Percentiles rank a stretch among this genome's conserved stretches.
phyloP scores from a whole-genome alignment of 2,797 vertebrate genomes.

The Sebastolobus altivelis region DNA sequence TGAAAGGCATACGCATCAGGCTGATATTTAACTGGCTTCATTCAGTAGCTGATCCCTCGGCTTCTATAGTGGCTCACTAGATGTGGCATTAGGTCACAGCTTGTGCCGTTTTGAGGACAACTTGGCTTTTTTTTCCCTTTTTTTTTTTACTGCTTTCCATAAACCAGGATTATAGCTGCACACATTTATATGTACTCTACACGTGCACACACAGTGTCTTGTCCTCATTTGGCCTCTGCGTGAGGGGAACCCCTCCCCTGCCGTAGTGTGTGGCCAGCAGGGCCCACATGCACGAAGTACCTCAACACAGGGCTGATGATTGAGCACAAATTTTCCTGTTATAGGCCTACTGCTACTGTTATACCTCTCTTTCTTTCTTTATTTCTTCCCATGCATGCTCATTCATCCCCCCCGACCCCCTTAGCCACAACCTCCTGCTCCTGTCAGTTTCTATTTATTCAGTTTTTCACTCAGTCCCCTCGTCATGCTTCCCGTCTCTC shows the following conservation, averaged over 20 bases:
- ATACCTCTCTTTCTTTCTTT: not conserved
- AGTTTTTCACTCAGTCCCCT: conserved; percentile 2
- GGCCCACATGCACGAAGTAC: conserved; percentile 37
- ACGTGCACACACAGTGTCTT: conserved; percentile 28
- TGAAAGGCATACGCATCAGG: conserved; percentile 46
- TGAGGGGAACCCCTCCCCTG: conserved; percentile 38
- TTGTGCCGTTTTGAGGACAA: conserved; percentile 67
- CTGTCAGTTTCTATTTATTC: conserved; percentile 27
- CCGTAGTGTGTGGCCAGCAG: conserved; percentile 15
- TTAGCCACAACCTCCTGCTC: conserved; percentile 4
- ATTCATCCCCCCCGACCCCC: not conserved
- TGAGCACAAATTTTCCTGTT: conserved; percentile 21
- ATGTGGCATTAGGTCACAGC: conserved; percentile 70
- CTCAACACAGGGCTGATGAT: conserved; percentile 14
- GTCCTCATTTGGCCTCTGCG: conserved; percentile 66
- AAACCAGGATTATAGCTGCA: conserved; percentile 57
- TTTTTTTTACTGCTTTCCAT: conserved; percentile 60
- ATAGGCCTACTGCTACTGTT: conserved; percentile 9
- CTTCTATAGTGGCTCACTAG: conserved; percentile 52
- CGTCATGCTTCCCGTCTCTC: conserved; percentile 20
- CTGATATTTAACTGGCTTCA: conserved; percentile 47
- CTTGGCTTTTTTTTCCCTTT: conserved; percentile 26
- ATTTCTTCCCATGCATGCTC: not conserved
- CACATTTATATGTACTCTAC: conserved; percentile 33
- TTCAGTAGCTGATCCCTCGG: conserved; percentile 57